These are phyloP conservation scores for Emydoidea blandingii DNA, from an alignment of 2,797 vertebrate genomes.

Conservation along the genomic window DNA sequence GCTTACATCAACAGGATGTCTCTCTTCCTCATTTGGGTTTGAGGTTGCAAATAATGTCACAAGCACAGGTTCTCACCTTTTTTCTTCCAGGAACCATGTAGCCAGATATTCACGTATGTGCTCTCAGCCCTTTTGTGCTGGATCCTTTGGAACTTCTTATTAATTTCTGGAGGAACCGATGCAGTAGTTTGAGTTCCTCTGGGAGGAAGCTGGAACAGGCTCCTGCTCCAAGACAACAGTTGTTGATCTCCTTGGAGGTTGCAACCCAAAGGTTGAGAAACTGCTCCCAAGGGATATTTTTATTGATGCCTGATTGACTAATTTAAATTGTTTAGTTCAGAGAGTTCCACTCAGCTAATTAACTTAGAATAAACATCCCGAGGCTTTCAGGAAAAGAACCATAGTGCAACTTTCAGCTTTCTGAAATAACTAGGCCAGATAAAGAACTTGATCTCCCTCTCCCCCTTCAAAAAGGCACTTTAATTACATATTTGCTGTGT, in stretches of 20 bases:
- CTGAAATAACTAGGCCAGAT: background rate
- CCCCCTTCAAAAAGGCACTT: background rate
- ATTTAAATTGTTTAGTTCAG: background rate
- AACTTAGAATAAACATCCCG: background rate
- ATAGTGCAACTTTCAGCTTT: background rate
- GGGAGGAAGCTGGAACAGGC: background rate
- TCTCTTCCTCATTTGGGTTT: constrained; percentile 73
- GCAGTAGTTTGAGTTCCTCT: background rate
- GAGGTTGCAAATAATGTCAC: constrained; percentile 37
- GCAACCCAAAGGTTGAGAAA: background rate
- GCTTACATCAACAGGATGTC: constrained; percentile 63
- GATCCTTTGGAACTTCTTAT: background rate
- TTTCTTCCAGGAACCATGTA: background rate
- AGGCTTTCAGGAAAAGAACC: background rate
- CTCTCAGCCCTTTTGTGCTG: background rate
- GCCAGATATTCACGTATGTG: background rate
- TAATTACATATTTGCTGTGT: background rate
- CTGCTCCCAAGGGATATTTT: background rate
- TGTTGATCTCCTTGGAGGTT: background rate
- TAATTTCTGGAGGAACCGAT: constrained; percentile 12
- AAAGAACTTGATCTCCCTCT: background rate
- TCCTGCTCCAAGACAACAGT: background rate
- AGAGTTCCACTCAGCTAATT: background rate
- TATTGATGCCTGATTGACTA: background rate
- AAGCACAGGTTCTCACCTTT: background rate